Conservation (phyloP, 2,797 vertebrate species). For the Sebastes miniatus region DNA sequence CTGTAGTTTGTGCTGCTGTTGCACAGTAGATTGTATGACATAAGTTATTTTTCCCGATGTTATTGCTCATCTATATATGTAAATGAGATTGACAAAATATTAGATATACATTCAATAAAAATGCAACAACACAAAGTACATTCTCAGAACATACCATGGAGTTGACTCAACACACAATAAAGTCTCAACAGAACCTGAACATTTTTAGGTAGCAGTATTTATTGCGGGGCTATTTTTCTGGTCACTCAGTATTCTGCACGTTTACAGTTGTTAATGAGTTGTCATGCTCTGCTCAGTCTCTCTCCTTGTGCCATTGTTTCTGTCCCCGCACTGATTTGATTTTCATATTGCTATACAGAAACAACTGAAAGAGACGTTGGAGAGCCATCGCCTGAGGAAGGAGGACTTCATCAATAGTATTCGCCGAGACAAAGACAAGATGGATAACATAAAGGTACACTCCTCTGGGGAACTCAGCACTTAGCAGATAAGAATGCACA, state of each 20-base stretch:
- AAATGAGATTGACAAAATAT: not conserved
- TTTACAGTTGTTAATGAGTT: not conserved
- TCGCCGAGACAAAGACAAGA: slow-evolving; percentile 73
- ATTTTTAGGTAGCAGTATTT: not conserved
- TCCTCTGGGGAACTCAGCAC: slow-evolving; percentile 33
- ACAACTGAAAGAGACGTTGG: slow-evolving; percentile 80
- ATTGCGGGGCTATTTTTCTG: not conserved
- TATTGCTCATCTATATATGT: not conserved
- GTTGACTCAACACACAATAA: not conserved
- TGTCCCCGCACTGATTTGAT: slow-evolving; percentile 2
- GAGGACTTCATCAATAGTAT: slow-evolving; percentile 75
- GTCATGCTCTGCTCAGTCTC: not conserved
- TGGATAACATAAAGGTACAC: slow-evolving; percentile 83
- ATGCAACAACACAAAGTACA: not conserved
- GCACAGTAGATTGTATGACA: no score
- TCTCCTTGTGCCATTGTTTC: not conserved
- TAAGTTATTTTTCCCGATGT: no score
- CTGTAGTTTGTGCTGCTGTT: not conserved
- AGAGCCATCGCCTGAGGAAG: slow-evolving; percentile 68
- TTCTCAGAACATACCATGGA: not conserved
- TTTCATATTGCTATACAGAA: slow-evolving; percentile 72
- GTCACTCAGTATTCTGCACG: not conserved
- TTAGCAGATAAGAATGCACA: slow-evolving; percentile 66
- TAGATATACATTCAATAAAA: not conserved
- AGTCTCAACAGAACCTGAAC: not conserved